phyloP scores from a whole-genome alignment of 2,888 invertebrate genomes.

The Vesta saturnalis region DNA sequence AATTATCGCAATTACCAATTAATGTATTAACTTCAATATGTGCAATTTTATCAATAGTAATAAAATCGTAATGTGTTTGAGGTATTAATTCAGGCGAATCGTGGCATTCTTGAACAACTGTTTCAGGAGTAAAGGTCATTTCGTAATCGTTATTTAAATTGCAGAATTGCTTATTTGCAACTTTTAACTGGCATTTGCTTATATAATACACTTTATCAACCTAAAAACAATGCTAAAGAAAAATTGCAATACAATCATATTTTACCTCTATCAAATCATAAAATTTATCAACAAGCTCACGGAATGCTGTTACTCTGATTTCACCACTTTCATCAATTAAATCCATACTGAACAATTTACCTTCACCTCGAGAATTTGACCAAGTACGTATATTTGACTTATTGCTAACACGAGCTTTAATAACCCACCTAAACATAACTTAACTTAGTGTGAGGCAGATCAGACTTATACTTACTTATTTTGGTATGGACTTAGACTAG shows the following conservation, averaged over 20 bases:
- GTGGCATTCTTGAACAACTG: slow-evolving; percentile 55
- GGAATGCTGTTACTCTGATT: slow-evolving; percentile 92
- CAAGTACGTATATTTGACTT: slow-evolving; percentile 86
- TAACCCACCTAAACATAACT: slow-evolving; percentile 77
- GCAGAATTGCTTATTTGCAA: slow-evolving; percentile 91
- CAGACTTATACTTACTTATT: slow-evolving; percentile 71
- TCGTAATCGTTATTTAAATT: slow-evolving; percentile 94
- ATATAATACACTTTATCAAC: slow-evolving; percentile 84
- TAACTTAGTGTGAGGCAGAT: background rate
- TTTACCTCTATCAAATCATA: slow-evolving; percentile 86
- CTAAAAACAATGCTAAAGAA: slow-evolving; percentile 23
- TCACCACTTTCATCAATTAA: slow-evolving; percentile 94
- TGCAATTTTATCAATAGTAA: slow-evolving; percentile 78
- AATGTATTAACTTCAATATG: slow-evolving; percentile 72
- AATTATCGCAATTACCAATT: slow-evolving; percentile 68
- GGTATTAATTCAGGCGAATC: slow-evolving; percentile 74
- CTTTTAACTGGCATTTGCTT: slow-evolving; percentile 84
- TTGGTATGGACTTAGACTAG: slow-evolving; percentile 91
- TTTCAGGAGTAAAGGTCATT: slow-evolving; percentile 84
- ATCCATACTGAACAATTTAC: slow-evolving; percentile 92
- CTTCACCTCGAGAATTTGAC: slow-evolving; percentile 93
- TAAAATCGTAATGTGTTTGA: slow-evolving; percentile 79
- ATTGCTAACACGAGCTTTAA: slow-evolving; percentile 87
- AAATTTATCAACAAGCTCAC: slow-evolving; percentile 86
- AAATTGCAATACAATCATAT: background rate